These are phyloP conservation scores for Podarcis lilfordi DNA, from an alignment of 2,797 vertebrate species.

Conservation along the genomic window DNA sequence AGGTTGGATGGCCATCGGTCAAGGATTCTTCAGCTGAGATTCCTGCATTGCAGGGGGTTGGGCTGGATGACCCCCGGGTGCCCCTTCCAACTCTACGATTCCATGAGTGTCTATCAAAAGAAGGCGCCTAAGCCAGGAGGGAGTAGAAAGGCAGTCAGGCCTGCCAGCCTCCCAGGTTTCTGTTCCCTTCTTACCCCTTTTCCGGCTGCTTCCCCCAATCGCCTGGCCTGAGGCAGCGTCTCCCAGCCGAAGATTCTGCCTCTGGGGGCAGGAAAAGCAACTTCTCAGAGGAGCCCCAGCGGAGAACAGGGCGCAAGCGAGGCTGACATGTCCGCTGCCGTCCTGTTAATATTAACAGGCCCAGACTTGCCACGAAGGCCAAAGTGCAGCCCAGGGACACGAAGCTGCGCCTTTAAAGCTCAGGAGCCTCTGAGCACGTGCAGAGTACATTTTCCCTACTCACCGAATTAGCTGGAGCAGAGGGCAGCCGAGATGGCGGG, in stretches of 20 bases:
- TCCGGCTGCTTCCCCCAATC: background rate
- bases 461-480: background rate
- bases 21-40: too few relatives aligned
- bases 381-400: background rate
- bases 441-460: background rate
- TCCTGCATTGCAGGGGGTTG: too few relatives aligned
- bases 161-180: background rate
- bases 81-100: too few relatives aligned
- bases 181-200: background rate
- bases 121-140: too few relatives aligned
- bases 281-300: background rate
- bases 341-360: background rate
- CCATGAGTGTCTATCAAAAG: too few relatives aligned
- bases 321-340: too few relatives aligned
- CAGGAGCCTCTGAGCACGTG: background rate
- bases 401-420: too few relatives aligned
- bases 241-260: background rate
- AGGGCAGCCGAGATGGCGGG: too few relatives aligned
- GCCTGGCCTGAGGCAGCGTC: background rate
- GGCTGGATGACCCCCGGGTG: too few relatives aligned
- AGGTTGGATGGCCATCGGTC: too few relatives aligned
- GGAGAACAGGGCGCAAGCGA: background rate
- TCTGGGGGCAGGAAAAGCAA: accelerated
- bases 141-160: background rate
- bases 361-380: background rate